phyloP scores from a whole-genome alignment of 2,888 invertebrate species.

The Eupithecia vulgata region DNA sequence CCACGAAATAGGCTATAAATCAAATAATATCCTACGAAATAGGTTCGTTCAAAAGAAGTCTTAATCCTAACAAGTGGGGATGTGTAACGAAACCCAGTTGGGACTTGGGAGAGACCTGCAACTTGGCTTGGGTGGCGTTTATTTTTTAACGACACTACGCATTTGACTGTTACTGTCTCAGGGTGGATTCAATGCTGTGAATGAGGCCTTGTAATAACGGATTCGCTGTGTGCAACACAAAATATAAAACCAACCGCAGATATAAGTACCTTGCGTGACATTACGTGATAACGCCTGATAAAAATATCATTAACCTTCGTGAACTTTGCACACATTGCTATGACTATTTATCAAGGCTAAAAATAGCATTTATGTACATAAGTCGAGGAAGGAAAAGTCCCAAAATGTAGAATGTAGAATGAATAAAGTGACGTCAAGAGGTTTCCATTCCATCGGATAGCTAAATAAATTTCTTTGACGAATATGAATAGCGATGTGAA shows the following conservation, averaged over 20 bases:
- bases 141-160: too few species aligned
- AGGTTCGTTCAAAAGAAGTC: background rate
- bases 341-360: slow-evolving; percentile 1
- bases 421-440: background rate
- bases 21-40: background rate
- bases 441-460: background rate
- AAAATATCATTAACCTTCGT: background rate
- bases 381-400: background rate
- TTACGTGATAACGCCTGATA: background rate
- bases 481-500: too few species aligned
- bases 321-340: background rate
- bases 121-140: too few species aligned
- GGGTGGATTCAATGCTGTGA: too few species aligned
- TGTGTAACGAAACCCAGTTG: background rate
- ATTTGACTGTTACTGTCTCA: too few species aligned
- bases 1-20: too few species aligned
- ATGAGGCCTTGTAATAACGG: too few species aligned
- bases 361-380: too few species aligned
- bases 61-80: background rate
- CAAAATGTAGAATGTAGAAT: background rate
- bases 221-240: too few species aligned
- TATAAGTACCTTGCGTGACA: background rate
- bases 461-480: too few species aligned
- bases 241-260: too few species aligned
- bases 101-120: too few species aligned